Percentiles rank a stretch among this genome's conserved stretches.
phyloP scores from a whole-genome alignment of 2,797 vertebrate species.

The Coregonus sp. region DNA sequence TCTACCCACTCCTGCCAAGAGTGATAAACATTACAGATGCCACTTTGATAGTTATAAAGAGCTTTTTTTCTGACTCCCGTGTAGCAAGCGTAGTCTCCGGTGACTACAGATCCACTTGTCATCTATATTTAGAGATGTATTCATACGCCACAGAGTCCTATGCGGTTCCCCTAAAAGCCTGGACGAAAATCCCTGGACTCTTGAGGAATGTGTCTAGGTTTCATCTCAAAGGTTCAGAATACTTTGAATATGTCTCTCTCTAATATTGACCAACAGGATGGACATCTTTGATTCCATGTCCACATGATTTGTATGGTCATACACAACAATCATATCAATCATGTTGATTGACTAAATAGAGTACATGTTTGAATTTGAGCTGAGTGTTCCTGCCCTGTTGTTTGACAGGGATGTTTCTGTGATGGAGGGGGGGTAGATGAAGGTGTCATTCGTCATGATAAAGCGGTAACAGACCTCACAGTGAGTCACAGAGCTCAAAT shows the following conservation, averaged over 20 bases:
- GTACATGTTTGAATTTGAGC: neutral
- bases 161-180: constrained; percentile 21
- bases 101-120: constrained; percentile 25
- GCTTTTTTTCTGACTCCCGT: neutral
- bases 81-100: constrained; percentile 18
- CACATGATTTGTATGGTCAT: neutral
- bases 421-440: neutral
- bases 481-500: neutral
- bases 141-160: constrained; percentile 22
- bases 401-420: neutral
- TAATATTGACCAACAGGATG: neutral
- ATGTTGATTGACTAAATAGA: neutral
- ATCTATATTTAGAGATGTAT: constrained; percentile 33
- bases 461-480: neutral
- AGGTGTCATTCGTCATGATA: neutral
- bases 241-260: neutral
- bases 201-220: neutral
- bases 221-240: too few species aligned
- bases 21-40: neutral
- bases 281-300: neutral
- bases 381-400: neutral
- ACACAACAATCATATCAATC: neutral
- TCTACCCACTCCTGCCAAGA: neutral
- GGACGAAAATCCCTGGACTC: neutral
- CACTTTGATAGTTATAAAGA: neutral